Conservation (phyloP, 1,140 invertebrate species). For the Thaumetopoea pityocampa region DNA sequence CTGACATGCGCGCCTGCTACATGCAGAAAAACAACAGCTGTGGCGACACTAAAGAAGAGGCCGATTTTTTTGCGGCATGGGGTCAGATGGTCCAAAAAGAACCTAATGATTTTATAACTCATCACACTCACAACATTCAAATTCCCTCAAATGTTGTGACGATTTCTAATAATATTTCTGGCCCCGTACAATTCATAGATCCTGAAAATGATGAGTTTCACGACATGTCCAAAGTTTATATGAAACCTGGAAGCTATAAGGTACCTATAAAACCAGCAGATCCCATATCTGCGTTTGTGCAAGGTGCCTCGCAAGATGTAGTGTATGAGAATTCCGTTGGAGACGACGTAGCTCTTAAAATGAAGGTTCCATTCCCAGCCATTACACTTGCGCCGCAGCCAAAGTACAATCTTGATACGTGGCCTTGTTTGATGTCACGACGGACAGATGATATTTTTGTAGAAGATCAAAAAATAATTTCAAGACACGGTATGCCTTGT, state of each 20-base stretch:
- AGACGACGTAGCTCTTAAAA: conserved; percentile 46
- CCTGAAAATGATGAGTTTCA: conserved; percentile 71
- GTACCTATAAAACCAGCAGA: conserved; percentile 69
- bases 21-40: conserved; percentile 65
- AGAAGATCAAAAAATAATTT: conserved; percentile 46
- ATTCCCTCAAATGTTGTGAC: conserved; percentile 60
- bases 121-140: conserved; percentile 63
- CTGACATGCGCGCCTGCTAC: conserved; percentile 53
- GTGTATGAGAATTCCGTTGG: conserved; percentile 34
- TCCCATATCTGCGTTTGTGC: conserved; percentile 41
- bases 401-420: conserved; percentile 64
- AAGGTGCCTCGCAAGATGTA: conserved; percentile 39
- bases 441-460: conserved; percentile 45
- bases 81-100: conserved; percentile 73
- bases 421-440: conserved; percentile 57
- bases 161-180: conserved; percentile 65
- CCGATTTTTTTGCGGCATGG: conserved; percentile 71
- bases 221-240: conserved; percentile 71
- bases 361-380: conserved; percentile 45
- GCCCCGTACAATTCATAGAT: conserved; percentile 70
- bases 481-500: conserved; percentile 29
- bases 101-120: conserved; percentile 66
- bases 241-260: conserved; percentile 73
- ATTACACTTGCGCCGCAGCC: conserved; percentile 62
- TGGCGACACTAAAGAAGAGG: conserved; percentile 63